These are phyloP conservation scores for Lycocerus yunnanus DNA, from an alignment of 2,888 invertebrate species.

Conservation along the genomic window DNA sequence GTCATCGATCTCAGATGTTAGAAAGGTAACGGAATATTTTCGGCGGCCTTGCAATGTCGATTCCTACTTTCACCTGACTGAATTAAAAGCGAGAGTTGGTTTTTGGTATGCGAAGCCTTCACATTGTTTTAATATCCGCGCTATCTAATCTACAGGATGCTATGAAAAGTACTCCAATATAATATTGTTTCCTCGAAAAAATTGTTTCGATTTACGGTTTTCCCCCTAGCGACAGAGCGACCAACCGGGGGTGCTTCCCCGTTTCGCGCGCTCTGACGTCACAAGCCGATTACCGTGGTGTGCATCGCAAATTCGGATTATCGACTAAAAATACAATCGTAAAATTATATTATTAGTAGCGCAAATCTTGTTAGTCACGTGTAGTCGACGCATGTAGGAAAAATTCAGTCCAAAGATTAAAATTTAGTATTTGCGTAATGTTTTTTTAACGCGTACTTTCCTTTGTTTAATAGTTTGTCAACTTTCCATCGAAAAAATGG, in stretches of 20 bases:
- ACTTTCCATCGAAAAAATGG: background rate
- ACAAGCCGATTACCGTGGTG: background rate
- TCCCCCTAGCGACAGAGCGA: background rate
- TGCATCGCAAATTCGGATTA: background rate
- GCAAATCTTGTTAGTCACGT: background rate
- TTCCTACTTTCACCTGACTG: background rate
- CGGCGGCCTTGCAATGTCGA: background rate
- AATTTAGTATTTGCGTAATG: background rate
- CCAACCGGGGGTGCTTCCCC: background rate
- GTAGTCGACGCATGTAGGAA: background rate
- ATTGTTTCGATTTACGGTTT: background rate
- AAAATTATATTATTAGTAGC: background rate
- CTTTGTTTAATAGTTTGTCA: background rate
- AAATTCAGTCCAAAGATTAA: background rate
- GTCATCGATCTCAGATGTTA: background rate
- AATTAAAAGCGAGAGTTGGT: background rate
- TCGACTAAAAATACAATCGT: background rate
- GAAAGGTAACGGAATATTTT: background rate
- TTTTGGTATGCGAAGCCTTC: background rate
- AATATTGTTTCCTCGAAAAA: background rate
- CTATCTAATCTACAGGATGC: background rate
- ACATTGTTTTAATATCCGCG: background rate
- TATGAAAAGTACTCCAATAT: background rate
- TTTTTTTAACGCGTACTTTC: background rate
- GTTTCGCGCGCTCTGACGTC: background rate